Percentiles rank a stretch among this genome's conserved stretches.
Evolutionary conservation across 2,888 invertebrate genomes (phyloP).

Genomic region (Kuschelorhynchus macadamiae): DNA sequence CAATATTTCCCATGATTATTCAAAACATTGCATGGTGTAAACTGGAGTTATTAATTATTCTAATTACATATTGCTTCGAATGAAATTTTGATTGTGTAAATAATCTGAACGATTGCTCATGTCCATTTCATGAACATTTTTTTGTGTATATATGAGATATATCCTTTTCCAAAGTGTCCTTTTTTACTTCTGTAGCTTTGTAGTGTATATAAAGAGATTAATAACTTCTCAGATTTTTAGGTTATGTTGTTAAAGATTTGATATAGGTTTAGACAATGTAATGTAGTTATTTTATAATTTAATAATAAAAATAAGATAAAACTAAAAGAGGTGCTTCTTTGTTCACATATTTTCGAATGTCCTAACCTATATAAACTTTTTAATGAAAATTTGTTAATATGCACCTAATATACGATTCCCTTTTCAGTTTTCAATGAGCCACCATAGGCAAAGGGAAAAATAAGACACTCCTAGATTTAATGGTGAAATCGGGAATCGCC

Average conservation of each 20-base stretch:
- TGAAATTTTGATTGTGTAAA: constrained; percentile 53
- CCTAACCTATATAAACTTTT: too few relatives aligned
- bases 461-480: too few relatives aligned
- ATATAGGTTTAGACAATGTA: constrained; percentile 27
- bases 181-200: constrained; percentile 26
- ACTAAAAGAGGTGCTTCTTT: background rate
- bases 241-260: constrained; percentile 39
- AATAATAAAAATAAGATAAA: constrained; percentile 39
- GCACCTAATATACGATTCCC: too few relatives aligned
- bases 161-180: constrained; percentile 30
- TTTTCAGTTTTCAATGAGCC: too few relatives aligned
- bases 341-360: background rate
- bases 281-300: constrained; percentile 47
- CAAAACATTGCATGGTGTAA: too few relatives aligned
- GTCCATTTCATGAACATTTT: constrained; percentile 42
- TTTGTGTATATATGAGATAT: constrained; percentile 36
- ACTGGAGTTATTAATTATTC: too few relatives aligned
- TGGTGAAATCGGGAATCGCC: too few relatives aligned
- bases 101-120: constrained; percentile 65
- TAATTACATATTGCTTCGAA: background rate
- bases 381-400: too few relatives aligned
- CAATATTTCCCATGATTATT: too few relatives aligned
- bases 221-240: constrained; percentile 29
- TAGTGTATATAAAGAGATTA: constrained; percentile 38
- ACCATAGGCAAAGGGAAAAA: too few relatives aligned